A percentile compares a stretch with the other conserved stretches of the same genome.
Conservation (phyloP, 2,113 vertebrate species). For the Dasyornis broadbenti region DNA sequence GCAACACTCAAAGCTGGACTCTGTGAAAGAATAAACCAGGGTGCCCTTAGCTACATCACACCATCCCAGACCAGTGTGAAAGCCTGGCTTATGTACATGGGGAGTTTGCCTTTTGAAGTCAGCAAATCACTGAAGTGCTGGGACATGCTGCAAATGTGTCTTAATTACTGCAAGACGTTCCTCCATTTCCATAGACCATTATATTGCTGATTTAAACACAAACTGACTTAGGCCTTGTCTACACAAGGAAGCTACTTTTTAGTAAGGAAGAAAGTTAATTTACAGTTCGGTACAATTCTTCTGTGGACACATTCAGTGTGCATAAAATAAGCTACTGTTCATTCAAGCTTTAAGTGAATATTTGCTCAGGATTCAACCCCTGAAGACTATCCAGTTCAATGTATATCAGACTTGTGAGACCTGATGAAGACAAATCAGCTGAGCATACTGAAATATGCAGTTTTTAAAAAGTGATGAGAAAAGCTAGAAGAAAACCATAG, state of each 20-base stretch:
- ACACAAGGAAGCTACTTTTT: neutral
- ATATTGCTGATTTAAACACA: neutral
- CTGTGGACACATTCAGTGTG: neutral
- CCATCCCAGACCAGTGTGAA: neutral
- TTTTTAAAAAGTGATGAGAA: neutral
- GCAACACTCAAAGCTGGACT: fast-evolving
- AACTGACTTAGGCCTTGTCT: neutral
- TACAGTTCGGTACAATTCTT: neutral
- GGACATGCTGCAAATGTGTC: neutral
- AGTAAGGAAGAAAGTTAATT: neutral
- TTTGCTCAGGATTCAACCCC: neutral
- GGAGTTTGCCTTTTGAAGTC: neutral
- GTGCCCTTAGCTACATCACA: neutral
- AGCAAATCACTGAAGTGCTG: neutral
- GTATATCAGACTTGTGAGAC: neutral
- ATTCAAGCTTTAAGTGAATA: neutral
- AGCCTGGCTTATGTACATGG: neutral
- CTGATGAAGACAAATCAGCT: neutral
- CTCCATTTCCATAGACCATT: neutral
- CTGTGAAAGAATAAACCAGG: neutral
- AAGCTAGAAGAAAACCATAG: neutral
- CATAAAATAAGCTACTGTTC: neutral
- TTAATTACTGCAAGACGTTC: neutral
- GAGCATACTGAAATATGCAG: neutral
- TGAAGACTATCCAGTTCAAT: neutral